phyloP scores from a whole-genome alignment of 2,797 vertebrate species.

The Sitta carolinensis region DNA sequence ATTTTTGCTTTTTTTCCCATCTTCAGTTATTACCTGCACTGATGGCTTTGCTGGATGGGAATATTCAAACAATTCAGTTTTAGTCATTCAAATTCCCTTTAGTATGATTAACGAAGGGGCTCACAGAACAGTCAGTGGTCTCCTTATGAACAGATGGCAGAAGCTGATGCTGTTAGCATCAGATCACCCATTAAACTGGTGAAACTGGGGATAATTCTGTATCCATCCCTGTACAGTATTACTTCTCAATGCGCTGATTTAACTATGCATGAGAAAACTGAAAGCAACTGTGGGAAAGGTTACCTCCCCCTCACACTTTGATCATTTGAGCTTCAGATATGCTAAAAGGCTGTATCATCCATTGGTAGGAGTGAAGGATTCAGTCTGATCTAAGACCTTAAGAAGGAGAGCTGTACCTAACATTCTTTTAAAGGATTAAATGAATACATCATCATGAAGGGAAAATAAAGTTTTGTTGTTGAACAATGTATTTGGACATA shows the following conservation, averaged over 20 bases:
- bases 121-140: constrained; percentile 23
- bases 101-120: neutral
- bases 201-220: neutral
- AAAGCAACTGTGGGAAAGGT: neutral
- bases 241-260: neutral
- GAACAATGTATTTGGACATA: neutral
- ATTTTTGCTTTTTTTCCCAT: neutral
- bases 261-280: neutral
- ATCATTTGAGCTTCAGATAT: neutral
- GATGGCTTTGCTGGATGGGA: neutral
- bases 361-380: neutral
- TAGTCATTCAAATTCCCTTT: neutral
- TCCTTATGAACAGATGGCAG: constrained; percentile 40
- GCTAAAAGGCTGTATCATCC: neutral
- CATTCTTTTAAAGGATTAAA: neutral
- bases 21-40: neutral
- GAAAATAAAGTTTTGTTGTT: neutral
- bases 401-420: neutral
- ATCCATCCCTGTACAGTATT: neutral
- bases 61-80: neutral
- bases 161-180: neutral
- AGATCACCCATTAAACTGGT: constrained; percentile 16
- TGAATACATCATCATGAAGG: neutral
- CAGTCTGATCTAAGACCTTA: neutral
- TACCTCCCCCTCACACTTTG: neutral